Base-by-base conservation (phyloP, 2,797 vertebrate genomes). In the Sebastes hubbsi region DNA sequence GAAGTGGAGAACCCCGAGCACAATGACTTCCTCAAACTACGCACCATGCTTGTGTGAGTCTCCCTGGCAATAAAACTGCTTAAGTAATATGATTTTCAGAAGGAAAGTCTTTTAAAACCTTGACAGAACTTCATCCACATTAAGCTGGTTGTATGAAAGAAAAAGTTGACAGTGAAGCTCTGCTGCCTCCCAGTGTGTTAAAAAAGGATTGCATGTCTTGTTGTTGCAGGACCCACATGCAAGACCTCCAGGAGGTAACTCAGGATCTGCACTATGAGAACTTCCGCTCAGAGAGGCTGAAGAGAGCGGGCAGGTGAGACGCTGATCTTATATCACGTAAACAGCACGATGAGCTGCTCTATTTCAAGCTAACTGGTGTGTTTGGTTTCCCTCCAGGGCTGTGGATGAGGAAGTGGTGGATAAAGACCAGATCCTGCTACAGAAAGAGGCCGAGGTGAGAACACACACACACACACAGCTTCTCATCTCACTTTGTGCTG, bases 1-100 rank as follows among this genome's bases (percentile, higher is more conserved):
- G 97, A 97, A 89, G 97, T 98, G 90, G 97, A 98, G 91, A 98
- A 98, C 84, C 97, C 97, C 0, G 97, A 99, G 75, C 97, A 98
- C 93, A 98, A 98, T 16, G 97, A 98, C 94, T 98, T 98, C 94
- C 97, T 97, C 61, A 97, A 97, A 77, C 91, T 98, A 58, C 96
- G 96, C 72, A 97, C 96, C 71, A 97, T 97, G 97, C 94, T 97
- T 73, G 97, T 97, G 97, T 97, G 91, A 97, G 96, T 97, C 27
- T 67, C 79, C 14, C 68, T 36, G 29, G 64, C 36, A 77, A 64
- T 66, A 84, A 84, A 87, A 86, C 14, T 2, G 14, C 30, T 65
- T 5, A 5, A 30, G 20, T 52, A 38, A 30, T 5, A 27, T 6
- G 7, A 64, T 73, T 81, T 72, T 78, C 12, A 4, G 25, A 66